These are phyloP conservation scores for Nothocercus nigrocapillus DNA, from an alignment of 2,113 vertebrate genomes.

Conservation along the genomic window DNA sequence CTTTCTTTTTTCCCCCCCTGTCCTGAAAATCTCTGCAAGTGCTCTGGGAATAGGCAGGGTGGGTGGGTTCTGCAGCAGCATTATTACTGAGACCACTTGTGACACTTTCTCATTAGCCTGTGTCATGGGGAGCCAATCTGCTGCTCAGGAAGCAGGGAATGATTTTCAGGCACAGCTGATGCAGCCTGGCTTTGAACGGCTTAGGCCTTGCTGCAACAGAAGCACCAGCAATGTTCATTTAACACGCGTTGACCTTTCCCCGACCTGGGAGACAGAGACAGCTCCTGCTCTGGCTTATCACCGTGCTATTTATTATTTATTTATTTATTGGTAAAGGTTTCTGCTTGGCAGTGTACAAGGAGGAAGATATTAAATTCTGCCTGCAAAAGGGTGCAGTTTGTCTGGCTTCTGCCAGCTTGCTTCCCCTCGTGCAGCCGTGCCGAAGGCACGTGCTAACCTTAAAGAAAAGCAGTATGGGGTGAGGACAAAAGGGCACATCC, in stretches of 20 bases:
- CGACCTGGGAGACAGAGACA: slow-evolving; percentile 17
- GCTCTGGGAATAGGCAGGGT: not conserved
- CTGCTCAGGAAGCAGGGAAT: slow-evolving; percentile 38
- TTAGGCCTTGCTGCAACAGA: slow-evolving; percentile 33
- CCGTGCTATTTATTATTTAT: not conserved
- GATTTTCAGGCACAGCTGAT: slow-evolving; percentile 57
- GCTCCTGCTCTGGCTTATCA: not conserved
- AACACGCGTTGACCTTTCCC: slow-evolving; percentile 32
- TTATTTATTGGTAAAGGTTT: not conserved
- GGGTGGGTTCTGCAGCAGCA: not conserved
- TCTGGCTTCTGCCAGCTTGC: not conserved
- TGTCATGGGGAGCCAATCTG: slow-evolving; percentile 59
- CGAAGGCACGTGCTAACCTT: not conserved
- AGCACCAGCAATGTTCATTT: slow-evolving; percentile 45
- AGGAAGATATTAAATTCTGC: not conserved
- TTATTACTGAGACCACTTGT: slow-evolving; percentile 26
- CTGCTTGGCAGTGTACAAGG: not conserved
- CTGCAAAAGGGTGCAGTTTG: not conserved
- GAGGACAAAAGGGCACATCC: slow-evolving; percentile 6
- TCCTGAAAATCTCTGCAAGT: not conserved
- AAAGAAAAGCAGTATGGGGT: not conserved
- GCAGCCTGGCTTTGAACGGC: slow-evolving; percentile 54
- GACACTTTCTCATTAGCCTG: slow-evolving; percentile 62
- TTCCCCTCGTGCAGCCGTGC: not conserved
- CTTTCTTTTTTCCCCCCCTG: fast-evolving